Evolutionary conservation across 2,113 vertebrate species (phyloP).

Genomic region (Dipodomys stephensi): DNA sequence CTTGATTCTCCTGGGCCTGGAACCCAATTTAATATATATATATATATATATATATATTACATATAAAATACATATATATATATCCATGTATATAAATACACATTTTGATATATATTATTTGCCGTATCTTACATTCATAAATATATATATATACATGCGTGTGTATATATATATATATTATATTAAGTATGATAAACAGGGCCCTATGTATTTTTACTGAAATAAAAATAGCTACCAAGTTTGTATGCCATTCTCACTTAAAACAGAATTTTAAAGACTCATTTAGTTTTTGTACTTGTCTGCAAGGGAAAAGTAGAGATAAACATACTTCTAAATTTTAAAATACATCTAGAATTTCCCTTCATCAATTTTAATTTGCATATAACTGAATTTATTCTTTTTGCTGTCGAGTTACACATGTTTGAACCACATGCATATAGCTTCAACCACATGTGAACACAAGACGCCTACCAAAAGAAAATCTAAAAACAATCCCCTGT

Average conservation of each 20-base stretch:
- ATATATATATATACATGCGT: no score
- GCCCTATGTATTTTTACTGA: no score
- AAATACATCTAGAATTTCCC: background rate
- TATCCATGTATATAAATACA: no score
- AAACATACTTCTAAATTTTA: background rate
- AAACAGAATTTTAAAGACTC: background rate
- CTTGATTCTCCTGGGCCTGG: no score
- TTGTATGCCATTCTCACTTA: background rate
- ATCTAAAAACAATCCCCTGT: background rate
- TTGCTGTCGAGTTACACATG: background rate
- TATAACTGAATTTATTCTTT: background rate
- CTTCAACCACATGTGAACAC: background rate
- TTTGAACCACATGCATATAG: background rate
- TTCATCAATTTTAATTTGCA: background rate
- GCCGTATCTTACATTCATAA: no score
- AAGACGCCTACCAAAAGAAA: background rate
- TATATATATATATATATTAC: no score
- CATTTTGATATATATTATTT: no score
- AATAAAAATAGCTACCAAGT: no score
- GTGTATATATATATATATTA: no score
- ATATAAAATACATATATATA: no score
- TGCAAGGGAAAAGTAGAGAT: background rate
- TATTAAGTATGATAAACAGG: no score
- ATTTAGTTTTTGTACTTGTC: background rate
- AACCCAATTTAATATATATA: no score